Evolutionary conservation across 2,888 invertebrate species (phyloP).

Genomic region (Ditula angustiorana): DNA sequence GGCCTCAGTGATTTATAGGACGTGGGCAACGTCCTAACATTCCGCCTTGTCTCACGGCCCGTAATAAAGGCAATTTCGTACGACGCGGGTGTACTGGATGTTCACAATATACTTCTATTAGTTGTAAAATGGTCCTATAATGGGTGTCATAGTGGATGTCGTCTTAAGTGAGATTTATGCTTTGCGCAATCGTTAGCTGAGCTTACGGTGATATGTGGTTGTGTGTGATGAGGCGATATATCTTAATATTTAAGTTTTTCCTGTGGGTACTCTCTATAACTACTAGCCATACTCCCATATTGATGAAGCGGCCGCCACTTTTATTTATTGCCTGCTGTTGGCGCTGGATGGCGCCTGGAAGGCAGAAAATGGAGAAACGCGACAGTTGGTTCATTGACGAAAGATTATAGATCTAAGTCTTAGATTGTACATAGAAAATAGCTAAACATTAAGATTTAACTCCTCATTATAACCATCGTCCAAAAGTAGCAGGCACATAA

Average conservation of each 20-base stretch:
- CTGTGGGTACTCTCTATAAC: neutral
- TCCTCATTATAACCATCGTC: too few relatives aligned
- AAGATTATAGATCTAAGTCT: too few relatives aligned
- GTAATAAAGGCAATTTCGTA: constrained; percentile 76
- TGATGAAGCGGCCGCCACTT: too few relatives aligned
- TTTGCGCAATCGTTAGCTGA: constrained; percentile 3
- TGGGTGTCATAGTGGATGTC: constrained; percentile 42
- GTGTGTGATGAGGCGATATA: neutral
- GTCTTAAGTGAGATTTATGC: constrained; percentile 45
- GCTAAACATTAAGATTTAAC: too few relatives aligned
- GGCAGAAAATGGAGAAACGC: too few relatives aligned
- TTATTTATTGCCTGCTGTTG: too few relatives aligned
- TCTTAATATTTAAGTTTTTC: neutral
- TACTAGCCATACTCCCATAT: too few relatives aligned
- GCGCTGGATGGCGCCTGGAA: too few relatives aligned
- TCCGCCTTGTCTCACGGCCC: constrained; percentile 65
- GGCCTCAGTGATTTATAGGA: constrained; percentile 77
- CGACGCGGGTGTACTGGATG: constrained; percentile 50
- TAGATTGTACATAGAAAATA: too few relatives aligned
- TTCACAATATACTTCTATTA: constrained; percentile 48
- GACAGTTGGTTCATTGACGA: too few relatives aligned
- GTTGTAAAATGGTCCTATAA: constrained; percentile 47
- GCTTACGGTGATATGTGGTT: constrained; percentile 16
- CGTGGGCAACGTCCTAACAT: constrained; percentile 64
- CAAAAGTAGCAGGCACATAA: too few relatives aligned